These are phyloP conservation scores for Sminthurinus aureus DNA, from an alignment of 2,888 invertebrate genomes.

Conservation along the genomic window DNA sequence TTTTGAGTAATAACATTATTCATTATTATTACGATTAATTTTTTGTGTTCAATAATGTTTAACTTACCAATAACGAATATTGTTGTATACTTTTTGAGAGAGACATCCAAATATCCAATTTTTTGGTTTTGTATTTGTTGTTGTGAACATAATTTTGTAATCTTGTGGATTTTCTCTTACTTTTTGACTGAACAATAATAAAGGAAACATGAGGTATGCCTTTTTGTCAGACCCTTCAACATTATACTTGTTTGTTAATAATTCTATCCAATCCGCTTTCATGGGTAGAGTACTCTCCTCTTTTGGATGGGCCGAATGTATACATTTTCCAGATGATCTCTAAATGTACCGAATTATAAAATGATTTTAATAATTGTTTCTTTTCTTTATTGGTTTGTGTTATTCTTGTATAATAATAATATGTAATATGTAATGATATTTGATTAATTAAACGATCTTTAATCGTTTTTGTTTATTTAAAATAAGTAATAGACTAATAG, in stretches of 20 bases:
- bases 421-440: no score
- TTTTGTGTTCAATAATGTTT: neutral
- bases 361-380: neutral
- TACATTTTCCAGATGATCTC: slow-evolving; percentile 46
- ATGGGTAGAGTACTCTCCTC: slow-evolving; percentile 39
- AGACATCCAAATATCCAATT: slow-evolving; percentile 83
- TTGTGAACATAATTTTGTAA: slow-evolving; percentile 72
- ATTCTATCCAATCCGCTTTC: slow-evolving; percentile 40
- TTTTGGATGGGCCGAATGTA: slow-evolving; percentile 37
- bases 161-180: slow-evolving; percentile 66
- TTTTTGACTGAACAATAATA: slow-evolving; percentile 62
- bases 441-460: no score
- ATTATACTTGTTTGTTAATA: slow-evolving; percentile 32
- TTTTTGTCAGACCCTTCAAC: slow-evolving; percentile 41
- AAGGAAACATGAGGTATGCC: slow-evolving; percentile 71
- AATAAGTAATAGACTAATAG: no score
- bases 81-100: slow-evolving; percentile 66
- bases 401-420: no score
- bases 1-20: neutral
- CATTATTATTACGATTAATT: neutral
- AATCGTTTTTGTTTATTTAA: no score
- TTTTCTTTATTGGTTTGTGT: neutral
- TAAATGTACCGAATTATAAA: slow-evolving; percentile 5
- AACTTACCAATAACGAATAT: slow-evolving; percentile 61
- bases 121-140: slow-evolving; percentile 72